Evolutionary conservation across 2,113 vertebrate genomes (phyloP).

Genomic region (Struthidea cinerea): DNA sequence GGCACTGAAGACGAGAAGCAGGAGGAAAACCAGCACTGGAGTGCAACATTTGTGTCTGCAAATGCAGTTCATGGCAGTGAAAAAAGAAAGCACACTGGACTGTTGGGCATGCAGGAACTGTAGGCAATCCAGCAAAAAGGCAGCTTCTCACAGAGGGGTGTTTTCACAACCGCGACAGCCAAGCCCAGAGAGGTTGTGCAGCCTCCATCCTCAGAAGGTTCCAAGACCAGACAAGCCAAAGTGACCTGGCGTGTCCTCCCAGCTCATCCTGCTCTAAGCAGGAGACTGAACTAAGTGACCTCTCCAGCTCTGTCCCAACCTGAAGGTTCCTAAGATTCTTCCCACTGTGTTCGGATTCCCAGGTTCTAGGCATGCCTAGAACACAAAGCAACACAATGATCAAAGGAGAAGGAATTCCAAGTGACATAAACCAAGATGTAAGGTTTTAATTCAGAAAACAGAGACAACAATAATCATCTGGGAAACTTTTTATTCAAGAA

Average conservation of each 20-base stretch:
- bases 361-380: background rate
- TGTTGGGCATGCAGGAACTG: background rate
- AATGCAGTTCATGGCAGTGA: background rate
- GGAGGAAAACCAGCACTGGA: background rate
- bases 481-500: constrained; percentile 39
- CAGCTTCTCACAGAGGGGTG: background rate
- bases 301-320: background rate
- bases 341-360: background rate
- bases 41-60: background rate
- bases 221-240: background rate
- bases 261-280: background rate
- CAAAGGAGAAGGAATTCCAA: background rate
- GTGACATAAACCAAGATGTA: background rate
- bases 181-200: background rate
- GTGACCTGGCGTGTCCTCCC: background rate
- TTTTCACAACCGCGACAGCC: background rate
- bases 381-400: background rate
- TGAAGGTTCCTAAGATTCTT: background rate
- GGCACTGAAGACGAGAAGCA: background rate
- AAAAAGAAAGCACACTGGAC: background rate
- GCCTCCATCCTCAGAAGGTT: background rate
- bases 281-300: background rate
- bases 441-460: background rate
- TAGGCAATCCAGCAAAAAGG: background rate
- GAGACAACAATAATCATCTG: background rate